These are phyloP conservation scores for Myzus persicae DNA, from an alignment of 1,140 invertebrate species.

Conservation along the genomic window DNA sequence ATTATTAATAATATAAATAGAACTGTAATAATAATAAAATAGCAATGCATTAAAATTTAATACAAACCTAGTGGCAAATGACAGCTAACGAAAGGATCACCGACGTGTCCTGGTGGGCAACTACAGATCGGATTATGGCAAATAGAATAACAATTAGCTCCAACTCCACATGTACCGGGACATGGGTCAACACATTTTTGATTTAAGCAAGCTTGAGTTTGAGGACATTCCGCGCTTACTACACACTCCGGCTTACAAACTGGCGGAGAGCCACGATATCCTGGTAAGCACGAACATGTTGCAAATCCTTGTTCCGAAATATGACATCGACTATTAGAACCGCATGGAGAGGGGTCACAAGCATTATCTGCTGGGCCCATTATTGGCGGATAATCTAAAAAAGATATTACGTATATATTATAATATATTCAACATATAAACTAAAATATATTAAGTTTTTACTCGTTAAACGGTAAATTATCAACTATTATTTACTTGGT, in stretches of 20 bases:
- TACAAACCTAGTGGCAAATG: conserved; percentile 65
- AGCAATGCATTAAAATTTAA: neutral
- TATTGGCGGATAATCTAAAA: conserved; percentile 59
- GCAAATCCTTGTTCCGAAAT: conserved; percentile 75
- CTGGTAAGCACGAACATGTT: conserved; percentile 81
- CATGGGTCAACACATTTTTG: conserved; percentile 81
- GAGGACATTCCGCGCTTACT: conserved; percentile 80
- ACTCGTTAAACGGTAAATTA: no score
- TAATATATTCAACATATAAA: neutral
- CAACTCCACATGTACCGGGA: conserved; percentile 77
- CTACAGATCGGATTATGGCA: conserved; percentile 86
- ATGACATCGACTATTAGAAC: conserved; percentile 79
- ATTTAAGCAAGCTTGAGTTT: conserved; percentile 79
- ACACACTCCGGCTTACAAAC: conserved; percentile 82
- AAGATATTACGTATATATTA: neutral
- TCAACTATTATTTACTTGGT: conserved; percentile 61
- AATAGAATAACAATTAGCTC: conserved; percentile 77
- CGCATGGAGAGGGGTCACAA: conserved; percentile 77
- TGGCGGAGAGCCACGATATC: conserved; percentile 79
- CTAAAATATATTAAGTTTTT: neutral
- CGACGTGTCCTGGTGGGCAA: conserved; percentile 76
- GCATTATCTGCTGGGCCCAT: conserved; percentile 63
- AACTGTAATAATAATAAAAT: neutral
- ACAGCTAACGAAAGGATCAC: conserved; percentile 83
- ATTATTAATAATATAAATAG: conserved; percentile 6